Evolutionary conservation across 2,888 invertebrate genomes (phyloP).

Genomic region (Xestia c-nigrum): DNA sequence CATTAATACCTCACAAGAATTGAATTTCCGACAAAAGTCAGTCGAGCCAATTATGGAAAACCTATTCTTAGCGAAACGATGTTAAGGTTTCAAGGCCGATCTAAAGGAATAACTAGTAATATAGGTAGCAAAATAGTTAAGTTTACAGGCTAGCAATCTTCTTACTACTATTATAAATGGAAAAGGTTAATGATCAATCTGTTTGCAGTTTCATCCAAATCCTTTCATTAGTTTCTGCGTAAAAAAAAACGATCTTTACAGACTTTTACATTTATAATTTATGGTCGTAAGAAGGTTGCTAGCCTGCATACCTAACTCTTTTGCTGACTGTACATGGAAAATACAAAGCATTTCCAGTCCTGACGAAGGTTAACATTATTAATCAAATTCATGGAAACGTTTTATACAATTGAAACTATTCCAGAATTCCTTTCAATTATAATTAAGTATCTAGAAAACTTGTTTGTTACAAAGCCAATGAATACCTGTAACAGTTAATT

Average conservation of each 20-base stretch:
- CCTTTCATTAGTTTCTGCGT: too few relatives aligned
- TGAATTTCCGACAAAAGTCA: background rate
- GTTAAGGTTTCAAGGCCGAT: background rate
- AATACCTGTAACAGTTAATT: constrained; percentile 16
- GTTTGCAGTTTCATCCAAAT: too few relatives aligned
- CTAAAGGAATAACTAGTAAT: background rate
- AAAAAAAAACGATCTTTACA: too few relatives aligned
- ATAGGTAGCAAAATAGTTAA: background rate
- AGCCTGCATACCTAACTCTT: too few relatives aligned
- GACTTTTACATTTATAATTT: too few relatives aligned
- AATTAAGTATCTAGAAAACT: constrained; percentile 12
- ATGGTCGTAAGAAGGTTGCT: too few relatives aligned
- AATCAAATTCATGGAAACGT: constrained; percentile 21
- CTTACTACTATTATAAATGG: too few relatives aligned
- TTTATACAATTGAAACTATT: background rate
- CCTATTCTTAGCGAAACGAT: background rate
- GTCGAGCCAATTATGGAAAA: background rate
- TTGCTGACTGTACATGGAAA: background rate
- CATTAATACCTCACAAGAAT: background rate
- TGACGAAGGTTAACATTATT: constrained; percentile 6
- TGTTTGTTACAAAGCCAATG: background rate
- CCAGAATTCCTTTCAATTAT: constrained; percentile 2
- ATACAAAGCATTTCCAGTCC: background rate
- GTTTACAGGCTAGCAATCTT: too few relatives aligned
- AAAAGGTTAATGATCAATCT: too few relatives aligned